phyloP scores from a whole-genome alignment of 2,797 vertebrate genomes.

The Halcyon badia region DNA sequence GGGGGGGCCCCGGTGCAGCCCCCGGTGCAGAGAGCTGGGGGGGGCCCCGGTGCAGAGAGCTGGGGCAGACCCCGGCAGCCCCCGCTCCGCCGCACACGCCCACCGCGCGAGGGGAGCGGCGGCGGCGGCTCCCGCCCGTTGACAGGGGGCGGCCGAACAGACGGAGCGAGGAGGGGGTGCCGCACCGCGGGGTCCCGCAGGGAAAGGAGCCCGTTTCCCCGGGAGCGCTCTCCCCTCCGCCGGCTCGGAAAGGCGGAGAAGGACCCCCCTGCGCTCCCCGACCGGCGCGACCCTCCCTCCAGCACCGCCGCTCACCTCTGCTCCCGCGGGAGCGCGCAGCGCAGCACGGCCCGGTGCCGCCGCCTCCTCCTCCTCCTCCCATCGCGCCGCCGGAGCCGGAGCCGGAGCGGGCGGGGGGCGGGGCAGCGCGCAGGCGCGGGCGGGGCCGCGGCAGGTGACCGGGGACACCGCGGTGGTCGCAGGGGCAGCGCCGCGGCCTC shows the following conservation, averaged over 20 bases:
- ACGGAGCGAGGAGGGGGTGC: not conserved
- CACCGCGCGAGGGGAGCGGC: not conserved
- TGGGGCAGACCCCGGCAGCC: not conserved
- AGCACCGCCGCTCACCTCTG: not conserved
- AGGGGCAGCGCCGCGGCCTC: not conserved
- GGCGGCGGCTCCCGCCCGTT: not conserved
- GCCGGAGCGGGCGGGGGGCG: not conserved
- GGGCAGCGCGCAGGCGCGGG: constrained; percentile 10
- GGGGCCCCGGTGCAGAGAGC: not conserved
- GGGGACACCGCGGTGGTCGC: not conserved
- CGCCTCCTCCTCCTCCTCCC: not conserved
- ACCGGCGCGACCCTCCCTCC: no score
- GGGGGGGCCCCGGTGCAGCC: no score
- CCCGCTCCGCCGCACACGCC: not conserved
- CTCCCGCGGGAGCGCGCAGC: not conserved
- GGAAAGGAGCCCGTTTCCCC: no score
- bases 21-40: no score
- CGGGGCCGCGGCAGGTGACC: constrained; percentile 24
- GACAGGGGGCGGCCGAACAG: not conserved
- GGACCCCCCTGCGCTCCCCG: not conserved
- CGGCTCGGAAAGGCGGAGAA: not conserved
- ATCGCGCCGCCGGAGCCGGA: not conserved
- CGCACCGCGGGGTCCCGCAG: no score
- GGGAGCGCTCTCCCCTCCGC: not conserved
- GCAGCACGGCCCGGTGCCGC: not conserved